Conservation (phyloP, 2,797 vertebrate genomes). For the Chelonia mydas region DNA sequence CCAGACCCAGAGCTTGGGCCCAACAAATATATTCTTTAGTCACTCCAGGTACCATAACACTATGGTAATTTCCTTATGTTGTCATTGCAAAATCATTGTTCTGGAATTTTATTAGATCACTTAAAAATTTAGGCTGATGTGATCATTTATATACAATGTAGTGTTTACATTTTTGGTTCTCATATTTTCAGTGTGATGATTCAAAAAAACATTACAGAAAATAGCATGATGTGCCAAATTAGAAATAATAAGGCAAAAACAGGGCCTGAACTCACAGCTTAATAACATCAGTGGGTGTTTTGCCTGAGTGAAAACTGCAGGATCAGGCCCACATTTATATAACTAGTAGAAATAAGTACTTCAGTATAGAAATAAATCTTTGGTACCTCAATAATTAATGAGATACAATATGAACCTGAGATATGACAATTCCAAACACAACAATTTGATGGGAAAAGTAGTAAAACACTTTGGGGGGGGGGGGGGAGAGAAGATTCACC, state of each 20-base stretch:
- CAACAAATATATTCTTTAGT: not conserved
- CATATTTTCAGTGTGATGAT: not conserved
- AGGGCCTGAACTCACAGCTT: not conserved
- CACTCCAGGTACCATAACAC: not conserved
- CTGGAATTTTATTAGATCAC: constrained; percentile 20
- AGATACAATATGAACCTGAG: not conserved
- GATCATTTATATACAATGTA: not conserved
- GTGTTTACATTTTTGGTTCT: not conserved
- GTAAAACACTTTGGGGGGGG: not conserved
- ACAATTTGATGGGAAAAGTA: not conserved
- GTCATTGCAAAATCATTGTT: not conserved
- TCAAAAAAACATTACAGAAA: fast-evolving
- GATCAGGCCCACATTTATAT: not conserved
- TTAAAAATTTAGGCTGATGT: not conserved
- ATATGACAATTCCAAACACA: fast-evolving
- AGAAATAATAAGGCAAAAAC: not conserved
- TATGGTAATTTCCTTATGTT: constrained; percentile 5
- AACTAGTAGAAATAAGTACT: not conserved
- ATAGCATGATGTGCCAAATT: not conserved
- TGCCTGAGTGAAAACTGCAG: not conserved
- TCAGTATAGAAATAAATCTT: not conserved
- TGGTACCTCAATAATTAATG: not conserved
- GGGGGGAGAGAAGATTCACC: fast-evolving
- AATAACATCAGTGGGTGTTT: not conserved
- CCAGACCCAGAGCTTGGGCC: not conserved